Evolutionary conservation across 2,113 vertebrate species (phyloP).

Genomic region (Poicephalus gulielmi): DNA sequence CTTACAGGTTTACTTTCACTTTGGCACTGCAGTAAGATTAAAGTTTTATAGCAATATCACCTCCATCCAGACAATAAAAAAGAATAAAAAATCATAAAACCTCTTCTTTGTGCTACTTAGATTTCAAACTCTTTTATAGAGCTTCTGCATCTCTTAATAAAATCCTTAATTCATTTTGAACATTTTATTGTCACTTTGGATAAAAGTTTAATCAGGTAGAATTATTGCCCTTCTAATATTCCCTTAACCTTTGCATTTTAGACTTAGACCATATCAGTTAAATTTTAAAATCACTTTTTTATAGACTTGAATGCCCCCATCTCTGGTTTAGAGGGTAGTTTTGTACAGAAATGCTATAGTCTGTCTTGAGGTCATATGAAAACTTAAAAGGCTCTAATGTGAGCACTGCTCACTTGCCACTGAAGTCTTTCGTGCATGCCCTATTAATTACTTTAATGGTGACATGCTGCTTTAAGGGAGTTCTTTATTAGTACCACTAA

Average conservation of each 20-base stretch:
- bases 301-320: conserved; percentile 49
- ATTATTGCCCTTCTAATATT: conserved; percentile 70
- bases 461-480: conserved; percentile 67
- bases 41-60: conserved; percentile 61
- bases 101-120: conserved; percentile 17
- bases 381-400: conserved; percentile 4
- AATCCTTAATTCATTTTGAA: conserved; percentile 64
- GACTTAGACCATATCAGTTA: conserved; percentile 58
- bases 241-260: conserved; percentile 72
- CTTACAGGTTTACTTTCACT: conserved; percentile 59
- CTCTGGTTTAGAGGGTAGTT: conserved; percentile 33
- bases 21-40: conserved; percentile 51
- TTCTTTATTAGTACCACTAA: conserved; percentile 74
- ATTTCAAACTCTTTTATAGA: conserved; percentile 54
- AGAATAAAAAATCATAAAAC: neutral
- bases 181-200: conserved; percentile 62
- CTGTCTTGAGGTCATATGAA: conserved; percentile 21
- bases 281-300: conserved; percentile 69
- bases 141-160: conserved; percentile 56
- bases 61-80: conserved; percentile 25
- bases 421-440: conserved; percentile 24
- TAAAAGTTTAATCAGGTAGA: conserved; percentile 76
- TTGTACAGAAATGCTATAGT: neutral
- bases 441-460: conserved; percentile 75
- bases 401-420: neutral